Conservation (phyloP, 2,888 invertebrate species). For the Ferdinandea cuprea region DNA sequence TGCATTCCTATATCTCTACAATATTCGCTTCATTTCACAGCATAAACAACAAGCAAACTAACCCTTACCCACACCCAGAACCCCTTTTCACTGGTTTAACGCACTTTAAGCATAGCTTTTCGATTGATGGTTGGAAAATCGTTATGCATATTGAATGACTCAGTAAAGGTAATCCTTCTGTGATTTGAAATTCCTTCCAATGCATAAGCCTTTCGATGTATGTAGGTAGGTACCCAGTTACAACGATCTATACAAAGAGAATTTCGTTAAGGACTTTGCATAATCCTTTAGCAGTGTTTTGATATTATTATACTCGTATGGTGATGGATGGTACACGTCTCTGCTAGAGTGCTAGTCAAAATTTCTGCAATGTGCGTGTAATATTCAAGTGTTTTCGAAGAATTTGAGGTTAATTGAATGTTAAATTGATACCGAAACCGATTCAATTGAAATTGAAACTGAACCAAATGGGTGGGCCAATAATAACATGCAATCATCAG, state of each 20-base stretch:
- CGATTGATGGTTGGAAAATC: constrained; percentile 43
- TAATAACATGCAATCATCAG: no score
- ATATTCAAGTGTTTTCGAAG: constrained; percentile 32
- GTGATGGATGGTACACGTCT: background rate
- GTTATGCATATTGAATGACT: constrained; percentile 61
- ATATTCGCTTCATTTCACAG: constrained; percentile 10
- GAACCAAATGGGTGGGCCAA: no score
- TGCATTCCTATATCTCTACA: background rate
- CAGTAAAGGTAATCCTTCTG: constrained; percentile 48
- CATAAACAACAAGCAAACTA: constrained; percentile 7
- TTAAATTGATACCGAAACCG: background rate
- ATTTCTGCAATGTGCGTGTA: constrained; percentile 20
- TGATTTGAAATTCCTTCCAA: constrained; percentile 50
- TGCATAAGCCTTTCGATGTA: constrained; percentile 17
- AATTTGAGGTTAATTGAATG: constrained; percentile 35
- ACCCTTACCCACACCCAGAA: no score
- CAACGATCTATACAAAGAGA: constrained; percentile 38
- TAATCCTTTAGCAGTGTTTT: constrained; percentile 42
- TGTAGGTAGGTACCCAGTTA: no score
- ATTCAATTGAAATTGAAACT: constrained; percentile 17
- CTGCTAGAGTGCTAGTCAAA: background rate
- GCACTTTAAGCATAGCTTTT: constrained; percentile 13
- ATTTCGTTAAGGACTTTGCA: constrained; percentile 56
- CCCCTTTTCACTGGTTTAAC: constrained; percentile 35
- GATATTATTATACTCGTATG: constrained; percentile 6